These are phyloP conservation scores for Lithophane ornitopus DNA, from an alignment of 2,888 invertebrate species.

Conservation along the genomic window DNA sequence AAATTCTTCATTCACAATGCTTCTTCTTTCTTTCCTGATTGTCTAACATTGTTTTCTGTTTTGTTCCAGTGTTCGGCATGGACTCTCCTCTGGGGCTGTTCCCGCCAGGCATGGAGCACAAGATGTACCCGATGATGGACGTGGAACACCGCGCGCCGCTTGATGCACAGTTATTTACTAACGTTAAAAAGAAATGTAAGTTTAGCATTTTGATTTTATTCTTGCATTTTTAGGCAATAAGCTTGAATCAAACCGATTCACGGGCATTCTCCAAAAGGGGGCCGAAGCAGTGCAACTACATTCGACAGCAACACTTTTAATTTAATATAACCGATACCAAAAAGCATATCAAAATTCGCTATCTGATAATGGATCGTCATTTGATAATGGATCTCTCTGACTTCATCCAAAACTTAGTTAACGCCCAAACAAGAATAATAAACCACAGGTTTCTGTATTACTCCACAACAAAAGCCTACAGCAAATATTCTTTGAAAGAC, in stretches of 20 bases:
- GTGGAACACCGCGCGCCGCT: conserved; percentile 93
- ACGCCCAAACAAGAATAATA: conserved; percentile 28
- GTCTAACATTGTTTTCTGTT: conserved; percentile 30
- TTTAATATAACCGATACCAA: no score
- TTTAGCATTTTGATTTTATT: background rate
- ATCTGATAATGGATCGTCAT: no score
- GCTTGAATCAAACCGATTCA: background rate
- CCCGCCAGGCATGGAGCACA: conserved; percentile 94
- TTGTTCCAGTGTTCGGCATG: conserved; percentile 93
- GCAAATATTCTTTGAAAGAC: conserved; percentile 51
- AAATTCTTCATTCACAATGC: no score
- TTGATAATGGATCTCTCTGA: background rate
- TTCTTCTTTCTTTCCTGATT: background rate
- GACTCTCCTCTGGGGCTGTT: conserved; percentile 94
- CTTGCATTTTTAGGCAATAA: no score
- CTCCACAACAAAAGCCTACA: conserved; percentile 35
- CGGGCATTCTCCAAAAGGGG: background rate
- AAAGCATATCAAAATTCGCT: no score
- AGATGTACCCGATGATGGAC: conserved; percentile 94
- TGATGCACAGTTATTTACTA: conserved; percentile 92
- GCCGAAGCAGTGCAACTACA: no score
- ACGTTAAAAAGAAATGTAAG: conserved; percentile 96
- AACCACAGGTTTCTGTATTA: conserved; percentile 22
- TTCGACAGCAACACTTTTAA: no score
- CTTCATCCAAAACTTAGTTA: background rate